These are phyloP conservation scores for Sussaba pulchella DNA, from an alignment of 2,888 invertebrate species.

Conservation along the genomic window DNA sequence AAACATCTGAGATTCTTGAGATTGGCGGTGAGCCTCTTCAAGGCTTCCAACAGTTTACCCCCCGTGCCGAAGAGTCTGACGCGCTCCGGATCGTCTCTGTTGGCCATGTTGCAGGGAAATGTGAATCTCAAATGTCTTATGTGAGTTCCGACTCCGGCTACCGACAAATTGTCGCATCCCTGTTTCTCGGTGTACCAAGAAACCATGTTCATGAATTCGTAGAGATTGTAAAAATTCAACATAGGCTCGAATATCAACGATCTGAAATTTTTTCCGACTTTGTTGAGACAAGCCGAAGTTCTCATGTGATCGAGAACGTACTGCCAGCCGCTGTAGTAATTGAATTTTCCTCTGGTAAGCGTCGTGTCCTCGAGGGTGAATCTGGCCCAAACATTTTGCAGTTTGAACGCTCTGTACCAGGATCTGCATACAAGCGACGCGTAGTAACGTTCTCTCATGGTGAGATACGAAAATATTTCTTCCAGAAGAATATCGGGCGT, in stretches of 20 bases:
- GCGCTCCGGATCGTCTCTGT: slow-evolving; percentile 87
- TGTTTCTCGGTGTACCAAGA: slow-evolving; percentile 88
- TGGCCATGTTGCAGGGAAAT: slow-evolving; percentile 91
- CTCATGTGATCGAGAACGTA: slow-evolving; percentile 91
- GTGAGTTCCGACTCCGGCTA: slow-evolving; percentile 86
- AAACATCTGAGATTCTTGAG: slow-evolving; percentile 87
- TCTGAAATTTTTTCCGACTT: slow-evolving; percentile 89
- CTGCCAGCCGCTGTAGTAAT: slow-evolving; percentile 93
- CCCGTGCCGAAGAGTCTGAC: slow-evolving; percentile 91
- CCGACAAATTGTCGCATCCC: slow-evolving; percentile 75
- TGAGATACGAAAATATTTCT: slow-evolving; percentile 89
- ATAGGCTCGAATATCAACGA: slow-evolving; percentile 90
- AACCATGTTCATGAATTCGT: slow-evolving; percentile 93
- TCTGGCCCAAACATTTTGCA: slow-evolving; percentile 91
- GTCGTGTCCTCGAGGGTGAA: slow-evolving; percentile 91
- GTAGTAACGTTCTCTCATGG: slow-evolving; percentile 89
- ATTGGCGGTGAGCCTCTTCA: slow-evolving; percentile 89
- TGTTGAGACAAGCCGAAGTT: slow-evolving; percentile 89
- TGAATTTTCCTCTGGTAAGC: slow-evolving; percentile 90
- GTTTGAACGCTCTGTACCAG: slow-evolving; percentile 90
- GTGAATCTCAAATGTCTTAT: slow-evolving; percentile 88
- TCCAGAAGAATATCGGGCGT: slow-evolving; percentile 91
- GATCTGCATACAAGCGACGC: slow-evolving; percentile 89
- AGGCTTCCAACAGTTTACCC: slow-evolving; percentile 88
- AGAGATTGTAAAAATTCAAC: slow-evolving; percentile 92